phyloP scores from a whole-genome alignment of 2,113 vertebrate species.

The Naja naja region DNA sequence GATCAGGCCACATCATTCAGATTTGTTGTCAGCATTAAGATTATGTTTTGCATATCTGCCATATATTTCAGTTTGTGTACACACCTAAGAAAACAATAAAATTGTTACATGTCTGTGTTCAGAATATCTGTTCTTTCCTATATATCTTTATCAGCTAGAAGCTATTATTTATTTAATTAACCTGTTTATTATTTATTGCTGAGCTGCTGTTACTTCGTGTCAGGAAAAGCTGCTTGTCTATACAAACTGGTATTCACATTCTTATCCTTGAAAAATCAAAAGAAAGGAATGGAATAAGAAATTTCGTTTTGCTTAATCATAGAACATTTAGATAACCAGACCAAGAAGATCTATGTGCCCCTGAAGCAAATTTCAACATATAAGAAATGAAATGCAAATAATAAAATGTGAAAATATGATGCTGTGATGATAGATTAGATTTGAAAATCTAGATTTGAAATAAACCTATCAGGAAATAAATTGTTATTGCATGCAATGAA shows the following conservation, averaged over 20 bases:
- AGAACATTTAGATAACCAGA: neutral
- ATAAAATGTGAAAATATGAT: neutral
- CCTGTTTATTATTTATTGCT: neutral
- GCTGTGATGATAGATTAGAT: neutral
- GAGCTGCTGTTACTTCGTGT: neutral
- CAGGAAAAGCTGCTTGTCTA: neutral
- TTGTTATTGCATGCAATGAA: neutral
- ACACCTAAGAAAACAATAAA: neutral
- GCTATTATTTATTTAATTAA: neutral
- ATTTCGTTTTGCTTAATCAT: neutral
- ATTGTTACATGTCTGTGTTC: neutral
- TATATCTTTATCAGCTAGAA: neutral
- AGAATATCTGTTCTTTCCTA: neutral
- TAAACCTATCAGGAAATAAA: neutral
- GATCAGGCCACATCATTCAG: neutral
- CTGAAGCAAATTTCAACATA: neutral
- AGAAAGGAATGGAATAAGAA: neutral
- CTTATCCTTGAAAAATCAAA: neutral
- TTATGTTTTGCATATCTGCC: neutral
- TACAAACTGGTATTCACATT: neutral
- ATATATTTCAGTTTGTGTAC: neutral
- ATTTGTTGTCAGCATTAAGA: neutral
- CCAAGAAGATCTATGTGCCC: neutral
- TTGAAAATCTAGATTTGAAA: neutral
- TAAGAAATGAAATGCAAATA: neutral